Percentiles rank a stretch among this genome's conserved stretches.
Conservation (phyloP, 2,113 vertebrate species). For the Egretta garzetta region DNA sequence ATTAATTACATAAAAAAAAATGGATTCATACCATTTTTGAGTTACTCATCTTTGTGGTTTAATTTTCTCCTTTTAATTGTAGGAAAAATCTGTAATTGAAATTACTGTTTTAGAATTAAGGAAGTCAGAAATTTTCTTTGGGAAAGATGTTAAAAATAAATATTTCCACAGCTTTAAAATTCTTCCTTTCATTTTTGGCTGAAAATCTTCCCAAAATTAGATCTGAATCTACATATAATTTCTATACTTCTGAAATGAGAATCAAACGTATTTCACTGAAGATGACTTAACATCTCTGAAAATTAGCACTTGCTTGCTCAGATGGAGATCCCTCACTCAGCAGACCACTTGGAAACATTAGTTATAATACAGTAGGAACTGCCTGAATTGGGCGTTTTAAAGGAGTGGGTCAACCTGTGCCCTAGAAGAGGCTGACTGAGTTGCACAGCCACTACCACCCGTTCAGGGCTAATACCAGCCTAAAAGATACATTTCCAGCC, state of each 20-base stretch:
- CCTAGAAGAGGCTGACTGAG: background rate
- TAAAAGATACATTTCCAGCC: background rate
- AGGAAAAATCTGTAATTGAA: background rate
- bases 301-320: background rate
- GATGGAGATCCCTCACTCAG: background rate
- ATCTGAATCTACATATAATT: background rate
- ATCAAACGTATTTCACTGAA: background rate
- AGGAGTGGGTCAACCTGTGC: background rate
- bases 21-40: background rate
- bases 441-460: background rate
- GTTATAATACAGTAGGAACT: background rate
- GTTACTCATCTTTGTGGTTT: background rate
- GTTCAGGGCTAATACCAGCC: background rate
- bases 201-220: background rate
- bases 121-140: background rate
- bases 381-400: background rate
- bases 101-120: background rate
- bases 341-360: background rate
- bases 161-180: background rate
- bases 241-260: background rate
- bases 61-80: background rate
- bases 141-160: background rate
- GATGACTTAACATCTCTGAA: background rate
- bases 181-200: background rate
- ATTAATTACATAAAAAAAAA: background rate